A percentile compares a stretch with the other conserved stretches of the same genome.
Evolutionary conservation across 2,113 vertebrate species (phyloP).

Genomic region (Opisthocomus hoazin): DNA sequence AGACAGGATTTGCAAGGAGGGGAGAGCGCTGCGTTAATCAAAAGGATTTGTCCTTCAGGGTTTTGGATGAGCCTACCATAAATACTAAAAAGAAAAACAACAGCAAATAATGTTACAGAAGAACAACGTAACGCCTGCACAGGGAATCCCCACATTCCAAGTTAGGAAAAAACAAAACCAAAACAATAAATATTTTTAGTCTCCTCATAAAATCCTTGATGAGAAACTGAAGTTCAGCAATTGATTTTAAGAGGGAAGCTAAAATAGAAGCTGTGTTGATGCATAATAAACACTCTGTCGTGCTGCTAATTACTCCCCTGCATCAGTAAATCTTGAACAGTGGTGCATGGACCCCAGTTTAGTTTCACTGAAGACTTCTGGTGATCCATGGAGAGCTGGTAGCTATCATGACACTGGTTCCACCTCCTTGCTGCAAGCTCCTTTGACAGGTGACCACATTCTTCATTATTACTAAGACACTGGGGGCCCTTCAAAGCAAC

Average conservation of each 20-base stretch:
- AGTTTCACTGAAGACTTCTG: not conserved
- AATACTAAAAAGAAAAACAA: conserved; percentile 10
- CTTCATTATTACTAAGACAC: conserved; percentile 1
- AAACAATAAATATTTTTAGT: conserved; percentile 1
- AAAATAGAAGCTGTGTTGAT: conserved; percentile 12
- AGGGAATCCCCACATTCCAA: not conserved
- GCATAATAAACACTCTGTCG: not conserved
- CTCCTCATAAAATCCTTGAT: not conserved
- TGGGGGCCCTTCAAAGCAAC: conserved; percentile 26
- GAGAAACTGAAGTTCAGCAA: conserved; percentile 2
- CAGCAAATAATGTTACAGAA: not conserved
- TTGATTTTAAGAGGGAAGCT: not conserved
- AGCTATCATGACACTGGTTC: not conserved
- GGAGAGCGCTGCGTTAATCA: not conserved
- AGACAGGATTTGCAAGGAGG: not conserved
- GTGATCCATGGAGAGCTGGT: conserved; percentile 20
- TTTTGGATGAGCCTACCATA: not conserved
- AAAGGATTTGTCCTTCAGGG: conserved; percentile 8
- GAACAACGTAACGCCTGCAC: not conserved
- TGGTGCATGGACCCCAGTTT: not conserved
- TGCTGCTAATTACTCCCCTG: conserved; percentile 1
- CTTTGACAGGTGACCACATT: conserved; percentile 10
- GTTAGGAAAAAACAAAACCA: not conserved
- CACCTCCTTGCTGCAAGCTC: conserved; percentile 24
- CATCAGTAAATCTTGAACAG: conserved; percentile 14